Conservation (phyloP, 2,888 invertebrate species). For the Adelognathus sp. region DNA sequence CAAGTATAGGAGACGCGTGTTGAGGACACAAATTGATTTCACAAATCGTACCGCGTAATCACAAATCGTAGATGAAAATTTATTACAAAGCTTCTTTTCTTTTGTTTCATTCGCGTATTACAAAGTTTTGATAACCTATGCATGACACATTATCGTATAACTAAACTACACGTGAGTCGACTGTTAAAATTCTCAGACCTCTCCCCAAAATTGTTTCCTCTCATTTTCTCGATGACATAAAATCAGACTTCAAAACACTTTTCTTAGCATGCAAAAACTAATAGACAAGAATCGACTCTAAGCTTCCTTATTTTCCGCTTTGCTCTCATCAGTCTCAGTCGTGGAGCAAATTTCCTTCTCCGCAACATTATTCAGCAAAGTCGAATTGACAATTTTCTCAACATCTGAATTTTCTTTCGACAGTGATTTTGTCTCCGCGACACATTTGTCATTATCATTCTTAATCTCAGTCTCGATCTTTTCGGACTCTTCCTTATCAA, state of each 20-base stretch:
- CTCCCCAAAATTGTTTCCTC: not conserved
- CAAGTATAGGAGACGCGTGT: not conserved
- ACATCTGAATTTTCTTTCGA: not conserved
- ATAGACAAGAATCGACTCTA: not conserved
- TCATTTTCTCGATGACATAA: not conserved
- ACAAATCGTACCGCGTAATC: constrained; percentile 18
- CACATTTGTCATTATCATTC: not conserved
- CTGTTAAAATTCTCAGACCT: constrained; percentile 19
- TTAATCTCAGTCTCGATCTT: not conserved
- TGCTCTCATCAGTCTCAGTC: not conserved
- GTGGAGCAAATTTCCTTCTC: not conserved
- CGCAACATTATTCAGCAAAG: not conserved
- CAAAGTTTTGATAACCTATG: constrained; percentile 42
- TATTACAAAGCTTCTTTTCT: constrained; percentile 45
- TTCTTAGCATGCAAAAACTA: not conserved
- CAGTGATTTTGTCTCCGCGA: not conserved
- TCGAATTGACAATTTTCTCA: not conserved
- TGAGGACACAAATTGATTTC: not conserved
- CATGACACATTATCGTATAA: constrained; percentile 35
- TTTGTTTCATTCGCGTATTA: constrained; percentile 38
- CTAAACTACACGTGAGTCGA: constrained; percentile 37
- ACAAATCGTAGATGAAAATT: constrained; percentile 52
- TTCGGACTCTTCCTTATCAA: not conserved
- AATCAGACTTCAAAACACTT: not conserved
- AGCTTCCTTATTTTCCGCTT: constrained; percentile 26